Evolutionary conservation across 2,888 invertebrate genomes (phyloP).

Genomic region (Athripsodes cinereus): DNA sequence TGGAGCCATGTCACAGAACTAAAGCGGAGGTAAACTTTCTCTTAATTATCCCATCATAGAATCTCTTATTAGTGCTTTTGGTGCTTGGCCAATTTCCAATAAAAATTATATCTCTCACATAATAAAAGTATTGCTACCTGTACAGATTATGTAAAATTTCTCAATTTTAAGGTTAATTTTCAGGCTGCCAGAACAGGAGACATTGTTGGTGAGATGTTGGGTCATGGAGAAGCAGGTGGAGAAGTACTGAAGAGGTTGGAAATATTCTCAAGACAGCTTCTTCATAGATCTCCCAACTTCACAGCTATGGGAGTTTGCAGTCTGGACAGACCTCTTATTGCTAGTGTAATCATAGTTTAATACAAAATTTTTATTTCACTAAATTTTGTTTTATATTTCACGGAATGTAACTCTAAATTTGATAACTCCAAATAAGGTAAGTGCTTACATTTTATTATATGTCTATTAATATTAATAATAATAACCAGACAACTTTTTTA

Average conservation of each 20-base stretch:
- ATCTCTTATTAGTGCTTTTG: no score
- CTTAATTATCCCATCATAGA: background rate
- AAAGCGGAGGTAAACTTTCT: slow-evolving; percentile 40
- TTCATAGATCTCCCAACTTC: slow-evolving; percentile 51
- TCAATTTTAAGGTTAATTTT: background rate
- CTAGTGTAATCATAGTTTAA: slow-evolving; percentile 42
- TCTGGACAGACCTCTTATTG: slow-evolving; percentile 50
- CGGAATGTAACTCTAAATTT: no score
- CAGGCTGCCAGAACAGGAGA: slow-evolving; percentile 44
- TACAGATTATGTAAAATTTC: no score
- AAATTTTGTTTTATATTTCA: no score
- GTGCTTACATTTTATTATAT: no score
- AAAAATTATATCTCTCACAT: no score
- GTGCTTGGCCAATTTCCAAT: no score
- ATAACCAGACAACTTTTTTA: no score
- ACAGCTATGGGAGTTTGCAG: slow-evolving; percentile 54
- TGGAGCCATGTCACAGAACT: slow-evolving; percentile 54
- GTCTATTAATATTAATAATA: no score
- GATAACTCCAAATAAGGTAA: no score
- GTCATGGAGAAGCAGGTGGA: slow-evolving; percentile 20
- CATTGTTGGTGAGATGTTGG: slow-evolving; percentile 34
- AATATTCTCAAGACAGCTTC: slow-evolving; percentile 52
- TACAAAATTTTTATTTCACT: no score
- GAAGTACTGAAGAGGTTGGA: slow-evolving; percentile 47
- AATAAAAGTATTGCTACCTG: no score